Evolutionary conservation across 2,797 vertebrate genomes (phyloP), one percentile per base, ranked within the genome.

Genomic region (Eutrigla gurnardus): DNA sequence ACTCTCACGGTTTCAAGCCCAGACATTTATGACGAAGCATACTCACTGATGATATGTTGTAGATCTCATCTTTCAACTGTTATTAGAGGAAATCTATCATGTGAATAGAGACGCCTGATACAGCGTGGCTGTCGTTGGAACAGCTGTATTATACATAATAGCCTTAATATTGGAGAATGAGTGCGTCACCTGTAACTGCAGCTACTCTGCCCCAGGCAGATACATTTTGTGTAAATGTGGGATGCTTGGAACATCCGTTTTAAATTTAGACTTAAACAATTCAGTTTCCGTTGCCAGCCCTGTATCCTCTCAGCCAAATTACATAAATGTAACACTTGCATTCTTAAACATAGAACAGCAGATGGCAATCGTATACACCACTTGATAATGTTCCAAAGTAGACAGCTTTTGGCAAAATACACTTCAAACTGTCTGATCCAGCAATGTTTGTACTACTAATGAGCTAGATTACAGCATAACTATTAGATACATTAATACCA

Each of bases 241-340:
- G 79, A 80, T 62, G 75, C 62, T 68, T 47, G 58, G 65, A 80
- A 73, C 43, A 81, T 73, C 62, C 35, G 4, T 33, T 33, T 67
- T 77, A 74, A 70, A 75, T 79, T 77, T 78, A 83, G 54, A 82
- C 61, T 65, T 68, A 65, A 64, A 73, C 55, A 54, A 46, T 76
- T 73, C 42, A 8, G 3, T 35, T 63, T 65, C 40, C n/a, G 49
- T 46, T 59, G 47, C 70, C 75, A 68, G 52, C 36, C 42, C 36
- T 53, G 55, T 54, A 66, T 77, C 40, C 25, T 12, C 49, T 74
- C 49, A 54, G 63, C 52, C 70, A 81, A 57, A 69, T 67, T 32
- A 73, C 32, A 35, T 53, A 73, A 71, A 45, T 74, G 32, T 47
- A 58, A 63, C 64, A 72, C 72, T 76, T 62, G 5, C 43, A 42